Percentiles rank a stretch among this genome's conserved stretches.
Conservation (phyloP, 2,888 invertebrate genomes). For the Melinopterus prodromus region DNA sequence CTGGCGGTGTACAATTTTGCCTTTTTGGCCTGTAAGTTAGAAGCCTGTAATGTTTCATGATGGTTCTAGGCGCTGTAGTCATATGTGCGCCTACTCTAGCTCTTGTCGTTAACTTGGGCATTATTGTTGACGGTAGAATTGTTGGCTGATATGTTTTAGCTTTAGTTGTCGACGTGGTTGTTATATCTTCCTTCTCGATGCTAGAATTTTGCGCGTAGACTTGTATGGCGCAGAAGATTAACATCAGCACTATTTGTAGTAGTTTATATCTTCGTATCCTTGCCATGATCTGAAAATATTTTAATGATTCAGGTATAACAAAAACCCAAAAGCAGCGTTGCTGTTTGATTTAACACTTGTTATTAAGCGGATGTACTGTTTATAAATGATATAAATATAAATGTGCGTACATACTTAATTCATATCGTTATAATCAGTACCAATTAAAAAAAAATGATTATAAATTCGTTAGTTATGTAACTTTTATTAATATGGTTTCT, state of each 20-base stretch:
- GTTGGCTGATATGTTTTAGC: slow-evolving; percentile 26
- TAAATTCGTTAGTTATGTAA: background rate
- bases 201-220: slow-evolving; percentile 26
- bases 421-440: no score
- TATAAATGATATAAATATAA: no score
- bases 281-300: slow-evolving; percentile 64
- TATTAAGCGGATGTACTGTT: no score
- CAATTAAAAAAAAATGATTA: no score
- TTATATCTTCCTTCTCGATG: slow-evolving; percentile 21
- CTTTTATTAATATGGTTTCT: background rate
- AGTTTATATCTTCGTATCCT: slow-evolving; percentile 73
- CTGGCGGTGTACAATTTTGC: slow-evolving; percentile 81
- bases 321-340: no score
- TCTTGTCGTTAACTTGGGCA: slow-evolving; percentile 30
- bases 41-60: slow-evolving; percentile 47
- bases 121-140: slow-evolving; percentile 28
- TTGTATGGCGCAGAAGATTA: slow-evolving; percentile 70
- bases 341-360: no score
- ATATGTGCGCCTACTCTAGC: slow-evolving; percentile 32
- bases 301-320: slow-evolving; percentile 1
- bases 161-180: slow-evolving; percentile 17
- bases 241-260: slow-evolving; percentile 72
- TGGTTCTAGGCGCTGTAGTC: slow-evolving; percentile 13
- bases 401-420: no score
- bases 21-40: slow-evolving; percentile 68